A percentile compares a stretch with the other conserved stretches of the same genome.
Evolutionary conservation across 2,888 invertebrate genomes (phyloP).

Genomic region (Plemyria rubiginata): DNA sequence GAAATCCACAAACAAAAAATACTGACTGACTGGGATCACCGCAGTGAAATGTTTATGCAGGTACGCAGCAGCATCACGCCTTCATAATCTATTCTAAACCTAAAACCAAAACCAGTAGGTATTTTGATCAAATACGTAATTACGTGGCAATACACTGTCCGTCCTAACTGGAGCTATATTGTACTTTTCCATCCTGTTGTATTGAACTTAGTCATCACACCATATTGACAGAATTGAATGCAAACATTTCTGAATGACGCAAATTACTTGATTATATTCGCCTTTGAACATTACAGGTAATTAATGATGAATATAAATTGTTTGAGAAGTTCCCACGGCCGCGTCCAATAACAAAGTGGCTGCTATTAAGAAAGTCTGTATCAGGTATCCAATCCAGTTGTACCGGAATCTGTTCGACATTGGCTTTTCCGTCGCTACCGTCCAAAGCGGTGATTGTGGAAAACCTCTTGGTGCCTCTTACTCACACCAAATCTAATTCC

Average conservation of each 20-base stretch:
- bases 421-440: constrained; percentile 60
- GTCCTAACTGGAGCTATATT: constrained; percentile 6
- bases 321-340: constrained; percentile 47
- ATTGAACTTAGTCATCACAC: constrained; percentile 23
- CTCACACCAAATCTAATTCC: constrained; percentile 74
- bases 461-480: constrained; percentile 76
- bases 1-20: too few relatives aligned
- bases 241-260: constrained; percentile 3
- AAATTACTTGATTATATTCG: constrained; percentile 3
- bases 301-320: constrained; percentile 18
- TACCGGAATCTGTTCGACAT: constrained; percentile 56
- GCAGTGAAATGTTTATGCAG: too few relatives aligned
- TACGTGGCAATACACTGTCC: constrained; percentile 2
- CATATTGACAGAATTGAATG: constrained; percentile 2
- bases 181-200: constrained; percentile 25
- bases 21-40: too few relatives aligned
- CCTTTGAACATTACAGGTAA: neutral
- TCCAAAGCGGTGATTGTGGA: constrained; percentile 55
- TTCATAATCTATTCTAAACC: too few relatives aligned
- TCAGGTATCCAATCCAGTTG: constrained; percentile 54
- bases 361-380: constrained; percentile 62
- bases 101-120: too few relatives aligned
- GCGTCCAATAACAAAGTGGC: constrained; percentile 50
- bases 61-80: too few relatives aligned
- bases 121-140: neutral